Evolutionary conservation across 2,113 vertebrate species (phyloP), one percentile per base, ranked within the genome.

Genomic region (Apodemus sylvaticus): DNA sequence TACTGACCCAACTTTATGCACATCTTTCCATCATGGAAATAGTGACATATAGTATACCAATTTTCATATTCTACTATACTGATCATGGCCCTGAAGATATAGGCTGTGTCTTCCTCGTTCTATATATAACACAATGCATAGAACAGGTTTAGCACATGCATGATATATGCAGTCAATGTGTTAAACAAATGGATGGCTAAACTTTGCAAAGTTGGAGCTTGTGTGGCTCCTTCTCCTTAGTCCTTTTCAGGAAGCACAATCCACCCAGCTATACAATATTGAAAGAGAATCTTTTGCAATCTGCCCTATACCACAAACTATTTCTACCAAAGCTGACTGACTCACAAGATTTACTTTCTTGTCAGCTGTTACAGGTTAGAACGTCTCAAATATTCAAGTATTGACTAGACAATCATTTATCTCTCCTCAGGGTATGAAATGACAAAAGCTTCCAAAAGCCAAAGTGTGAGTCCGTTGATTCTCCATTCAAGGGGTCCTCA

Each of bases 211-310:
- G 58, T 34, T 93, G 60, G 89, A 89, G 34, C 17, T 96, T 93
- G 17, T 24, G 3, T 93, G 71, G 16, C 3, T 95, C 29, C 2
- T 81, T 86, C 90, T 79, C 79, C 53, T 78, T 89, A 86, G 45
- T 39, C 60, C n/a, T 89, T 94, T 95, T 64, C n/a, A 74, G 68
- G 36, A 96, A 93, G 82, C 26, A 88, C 45, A 94, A 39, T 76
- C n/a, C 42, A 89, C 36, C 60, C 16, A 90, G 71, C 45, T 66
- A 91, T 29, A 39, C 4, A 53, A 42, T 45, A 79, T 22, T 96
- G 70, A 82, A 7, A 86, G 68, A 55, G 12, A 45, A 53, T 73
- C 51, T 36, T 94, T 79, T 53, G 36, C 83, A 86, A 45, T 73
- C 58, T 88, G n/a, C 17, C 66, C n/a, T 1, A n/a, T 71, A n/a